These are phyloP conservation scores for Lanius collurio DNA, from an alignment of 2,113 vertebrate genomes.

Conservation along the genomic window DNA sequence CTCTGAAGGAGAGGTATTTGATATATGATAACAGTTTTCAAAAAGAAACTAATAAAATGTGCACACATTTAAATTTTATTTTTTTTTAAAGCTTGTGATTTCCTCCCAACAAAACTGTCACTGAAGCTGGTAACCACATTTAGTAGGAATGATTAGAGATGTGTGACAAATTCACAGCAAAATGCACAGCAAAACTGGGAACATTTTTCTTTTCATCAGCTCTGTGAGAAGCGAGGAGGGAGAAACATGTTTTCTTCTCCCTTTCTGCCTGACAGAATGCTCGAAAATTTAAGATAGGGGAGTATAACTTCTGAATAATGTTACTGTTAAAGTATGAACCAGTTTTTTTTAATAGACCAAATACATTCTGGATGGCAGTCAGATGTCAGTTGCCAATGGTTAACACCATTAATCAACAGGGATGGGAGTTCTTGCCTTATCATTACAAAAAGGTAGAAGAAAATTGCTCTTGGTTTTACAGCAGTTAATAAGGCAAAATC, in stretches of 20 bases:
- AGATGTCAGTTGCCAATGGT: neutral
- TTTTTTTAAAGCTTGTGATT: conserved; percentile 31
- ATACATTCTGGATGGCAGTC: neutral
- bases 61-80: neutral
- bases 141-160: conserved; percentile 56
- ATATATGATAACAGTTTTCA: neutral
- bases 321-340: conserved; percentile 7
- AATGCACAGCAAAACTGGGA: conserved; percentile 35
- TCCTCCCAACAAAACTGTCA: conserved; percentile 35
- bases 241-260: neutral
- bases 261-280: neutral
- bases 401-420: neutral
- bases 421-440: neutral
- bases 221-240: neutral
- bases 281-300: neutral
- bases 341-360: neutral
- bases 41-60: conserved; percentile 35
- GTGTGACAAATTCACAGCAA: conserved; percentile 45
- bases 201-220: conserved; percentile 48
- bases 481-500: neutral
- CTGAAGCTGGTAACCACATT: conserved; percentile 3
- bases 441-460: neutral
- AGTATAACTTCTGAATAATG: neutral
- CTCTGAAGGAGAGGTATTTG: neutral
- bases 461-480: neutral